Conservation (phyloP, 2,888 invertebrate species). For the Cinara cedri region DNA sequence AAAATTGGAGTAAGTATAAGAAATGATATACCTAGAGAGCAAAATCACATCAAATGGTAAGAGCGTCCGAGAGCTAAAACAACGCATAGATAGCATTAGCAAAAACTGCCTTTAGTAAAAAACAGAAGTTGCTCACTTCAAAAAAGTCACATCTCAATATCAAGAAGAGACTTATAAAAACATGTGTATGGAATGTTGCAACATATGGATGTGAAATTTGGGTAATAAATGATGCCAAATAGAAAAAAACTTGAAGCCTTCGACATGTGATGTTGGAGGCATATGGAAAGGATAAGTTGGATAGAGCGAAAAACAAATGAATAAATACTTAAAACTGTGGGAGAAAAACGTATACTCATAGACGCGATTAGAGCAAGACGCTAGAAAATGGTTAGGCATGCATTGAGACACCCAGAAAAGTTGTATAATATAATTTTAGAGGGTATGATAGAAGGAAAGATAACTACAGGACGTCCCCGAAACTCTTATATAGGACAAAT, state of each 20-base stretch:
- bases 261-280: too few relatives aligned
- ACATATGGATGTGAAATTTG: neutral
- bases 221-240: neutral
- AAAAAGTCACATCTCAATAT: neutral
- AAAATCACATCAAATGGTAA: conserved; percentile 2
- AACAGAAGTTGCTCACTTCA: neutral
- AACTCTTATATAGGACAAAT: too few relatives aligned
- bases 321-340: too few relatives aligned
- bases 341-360: too few relatives aligned
- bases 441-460: neutral
- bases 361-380: too few relatives aligned
- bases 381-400: too few relatives aligned
- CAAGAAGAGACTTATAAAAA: neutral
- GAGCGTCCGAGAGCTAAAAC: neutral
- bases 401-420: neutral
- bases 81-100: neutral
- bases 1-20: neutral
- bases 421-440: neutral
- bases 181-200: neutral
- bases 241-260: too few relatives aligned
- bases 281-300: too few relatives aligned
- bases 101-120: neutral
- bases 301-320: too few relatives aligned
- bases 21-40: neutral
- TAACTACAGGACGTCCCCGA: too few relatives aligned